Percentiles rank a stretch among this genome's conserved stretches.
These are phyloP conservation scores for Gavia stellata DNA, from an alignment of 2,113 vertebrate species.

Conservation along the genomic window DNA sequence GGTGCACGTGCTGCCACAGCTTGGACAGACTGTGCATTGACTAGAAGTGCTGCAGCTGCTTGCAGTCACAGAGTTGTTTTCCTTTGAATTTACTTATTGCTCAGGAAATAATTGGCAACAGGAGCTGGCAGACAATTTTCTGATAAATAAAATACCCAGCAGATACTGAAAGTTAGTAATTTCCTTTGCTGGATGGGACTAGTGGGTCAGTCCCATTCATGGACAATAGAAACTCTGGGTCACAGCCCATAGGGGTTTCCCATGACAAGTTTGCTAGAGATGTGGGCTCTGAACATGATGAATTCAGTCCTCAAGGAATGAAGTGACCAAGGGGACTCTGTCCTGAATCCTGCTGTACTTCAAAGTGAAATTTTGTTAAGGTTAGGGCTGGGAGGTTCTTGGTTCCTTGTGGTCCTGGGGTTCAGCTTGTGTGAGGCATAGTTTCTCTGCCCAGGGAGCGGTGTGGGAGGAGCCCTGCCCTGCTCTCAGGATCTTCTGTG, in stretches of 20 bases:
- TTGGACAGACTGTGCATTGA: background rate
- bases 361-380: background rate
- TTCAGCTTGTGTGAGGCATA: background rate
- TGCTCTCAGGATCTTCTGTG: background rate
- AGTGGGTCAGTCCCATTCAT: background rate
- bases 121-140: background rate
- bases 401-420: background rate
- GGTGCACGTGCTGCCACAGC: background rate
- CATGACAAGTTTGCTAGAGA: background rate
- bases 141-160: background rate
- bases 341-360: background rate
- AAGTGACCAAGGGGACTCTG: background rate
- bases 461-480: background rate
- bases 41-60: background rate
- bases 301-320: background rate
- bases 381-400: background rate
- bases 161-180: background rate
- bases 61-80: fast-evolving
- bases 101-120: background rate
- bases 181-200: background rate
- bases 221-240: background rate
- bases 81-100: background rate
- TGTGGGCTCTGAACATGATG: background rate
- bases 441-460: background rate
- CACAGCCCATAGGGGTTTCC: background rate